Percentiles rank a stretch among this genome's conserved stretches.
phyloP scores from a whole-genome alignment of 2,113 vertebrate genomes.

The Sterrhoptilus dennistouni region DNA sequence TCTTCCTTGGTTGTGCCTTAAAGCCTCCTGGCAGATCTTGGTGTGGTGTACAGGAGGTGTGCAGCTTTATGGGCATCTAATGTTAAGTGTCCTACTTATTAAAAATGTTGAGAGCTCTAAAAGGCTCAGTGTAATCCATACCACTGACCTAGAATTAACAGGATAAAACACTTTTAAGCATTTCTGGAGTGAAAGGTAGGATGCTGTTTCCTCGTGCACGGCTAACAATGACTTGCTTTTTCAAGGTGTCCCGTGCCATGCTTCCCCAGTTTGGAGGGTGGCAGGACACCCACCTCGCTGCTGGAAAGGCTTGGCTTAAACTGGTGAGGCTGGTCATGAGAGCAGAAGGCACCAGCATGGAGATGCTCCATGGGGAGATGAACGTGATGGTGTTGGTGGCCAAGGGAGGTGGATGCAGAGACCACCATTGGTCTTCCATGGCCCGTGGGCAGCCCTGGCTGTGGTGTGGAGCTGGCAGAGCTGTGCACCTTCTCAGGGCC shows the following conservation, averaged over 20 bases:
- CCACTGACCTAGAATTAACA: conserved; percentile 26
- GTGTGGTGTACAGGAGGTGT: neutral
- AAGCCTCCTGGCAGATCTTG: neutral
- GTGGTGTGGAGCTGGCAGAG: neutral
- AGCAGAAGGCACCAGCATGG: neutral
- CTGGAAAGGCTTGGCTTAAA: neutral
- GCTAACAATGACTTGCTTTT: neutral
- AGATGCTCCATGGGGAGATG: neutral
- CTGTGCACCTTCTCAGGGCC: neutral
- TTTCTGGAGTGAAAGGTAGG: neutral
- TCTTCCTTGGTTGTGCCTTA: neutral
- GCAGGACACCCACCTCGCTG: fast-evolving
- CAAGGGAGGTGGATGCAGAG: neutral
- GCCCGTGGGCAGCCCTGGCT: fast-evolving
- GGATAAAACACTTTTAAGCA: neutral
- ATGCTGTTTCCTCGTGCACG: fast-evolving
- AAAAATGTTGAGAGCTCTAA: neutral
- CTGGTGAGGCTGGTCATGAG: neutral
- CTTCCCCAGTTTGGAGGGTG: fast-evolving
- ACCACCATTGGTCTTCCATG: neutral
- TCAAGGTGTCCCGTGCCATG: fast-evolving
- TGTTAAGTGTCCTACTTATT: conserved; percentile 3
- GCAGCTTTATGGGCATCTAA: neutral
- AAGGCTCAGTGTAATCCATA: conserved; percentile 45
- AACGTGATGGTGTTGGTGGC: fast-evolving